Percentiles rank a stretch among this genome's conserved stretches.
Conservation (phyloP, 2,113 vertebrate genomes). For the Aphyosemion australe region DNA sequence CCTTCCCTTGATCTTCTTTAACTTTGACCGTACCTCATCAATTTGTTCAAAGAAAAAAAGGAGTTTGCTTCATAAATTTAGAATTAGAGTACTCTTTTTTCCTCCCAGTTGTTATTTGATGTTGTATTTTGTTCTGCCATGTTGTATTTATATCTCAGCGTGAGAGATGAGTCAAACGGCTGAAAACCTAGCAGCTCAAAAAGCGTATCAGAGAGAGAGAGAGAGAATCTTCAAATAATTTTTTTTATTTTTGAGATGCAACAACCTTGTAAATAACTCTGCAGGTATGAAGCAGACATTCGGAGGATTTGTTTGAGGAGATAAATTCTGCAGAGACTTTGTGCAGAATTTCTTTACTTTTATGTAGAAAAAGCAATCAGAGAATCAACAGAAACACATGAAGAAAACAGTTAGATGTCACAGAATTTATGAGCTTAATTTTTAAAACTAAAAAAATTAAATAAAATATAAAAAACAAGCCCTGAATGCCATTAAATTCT, state of each 20-base stretch:
- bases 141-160: background rate
- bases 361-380: background rate
- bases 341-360: background rate
- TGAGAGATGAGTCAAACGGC: constrained; percentile 6
- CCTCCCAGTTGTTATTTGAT: too few species aligned
- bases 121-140: background rate
- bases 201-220: background rate
- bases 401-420: background rate
- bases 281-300: background rate
- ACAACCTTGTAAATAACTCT: background rate
- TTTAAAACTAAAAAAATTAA: background rate
- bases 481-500: too few species aligned
- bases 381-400: background rate
- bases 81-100: too few species aligned
- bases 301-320: background rate
- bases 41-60: too few species aligned
- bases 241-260: background rate
- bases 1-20: background rate
- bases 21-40: too few species aligned
- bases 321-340: background rate
- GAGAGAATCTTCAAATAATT: constrained; percentile 17
- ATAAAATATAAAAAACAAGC: too few species aligned
- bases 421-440: background rate
- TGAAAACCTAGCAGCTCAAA: constrained; percentile 1
- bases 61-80: too few species aligned